These are phyloP conservation scores for Sebastolobus altivelis DNA, from an alignment of 2,797 vertebrate species.

Conservation along the genomic window DNA sequence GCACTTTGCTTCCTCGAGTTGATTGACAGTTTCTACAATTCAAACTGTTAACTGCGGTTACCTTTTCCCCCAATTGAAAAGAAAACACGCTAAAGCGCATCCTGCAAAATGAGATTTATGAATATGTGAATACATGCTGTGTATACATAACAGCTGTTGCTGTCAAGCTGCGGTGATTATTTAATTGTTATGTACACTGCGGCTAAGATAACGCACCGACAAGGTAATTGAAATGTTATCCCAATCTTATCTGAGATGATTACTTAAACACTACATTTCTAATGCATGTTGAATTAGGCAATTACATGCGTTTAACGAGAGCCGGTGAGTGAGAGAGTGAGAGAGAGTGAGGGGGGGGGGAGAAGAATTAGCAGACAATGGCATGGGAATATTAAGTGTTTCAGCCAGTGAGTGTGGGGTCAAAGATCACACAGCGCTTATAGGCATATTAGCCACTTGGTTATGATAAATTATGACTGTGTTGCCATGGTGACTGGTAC, in stretches of 20 bases:
- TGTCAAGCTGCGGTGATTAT: constrained; percentile 73
- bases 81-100: constrained; percentile 14
- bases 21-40: constrained; percentile 45
- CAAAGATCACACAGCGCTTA: constrained; percentile 80
- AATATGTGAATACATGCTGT: constrained; percentile 36
- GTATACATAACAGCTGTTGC: constrained; percentile 71
- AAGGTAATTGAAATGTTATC: constrained; percentile 85
- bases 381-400: constrained; percentile 82
- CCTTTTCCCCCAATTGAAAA: constrained; percentile 1
- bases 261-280: constrained; percentile 84
- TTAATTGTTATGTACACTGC: constrained; percentile 80
- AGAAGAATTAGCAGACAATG: constrained; percentile 75
- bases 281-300: constrained; percentile 86
- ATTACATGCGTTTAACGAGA: constrained; percentile 83
- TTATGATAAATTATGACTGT: constrained; percentile 83
- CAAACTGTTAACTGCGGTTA: not conserved
- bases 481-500: constrained; percentile 78
- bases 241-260: constrained; percentile 82
- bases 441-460: constrained; percentile 84
- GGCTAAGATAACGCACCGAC: constrained; percentile 71
- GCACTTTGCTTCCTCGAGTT: not conserved
- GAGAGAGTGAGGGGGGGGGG: constrained; percentile 3
- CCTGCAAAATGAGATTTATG: constrained; percentile 50
- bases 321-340: constrained; percentile 59
- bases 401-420: constrained; percentile 77